Evolutionary conservation across 2,797 vertebrate genomes (phyloP).

Genomic region (Macropodus opercularis): DNA sequence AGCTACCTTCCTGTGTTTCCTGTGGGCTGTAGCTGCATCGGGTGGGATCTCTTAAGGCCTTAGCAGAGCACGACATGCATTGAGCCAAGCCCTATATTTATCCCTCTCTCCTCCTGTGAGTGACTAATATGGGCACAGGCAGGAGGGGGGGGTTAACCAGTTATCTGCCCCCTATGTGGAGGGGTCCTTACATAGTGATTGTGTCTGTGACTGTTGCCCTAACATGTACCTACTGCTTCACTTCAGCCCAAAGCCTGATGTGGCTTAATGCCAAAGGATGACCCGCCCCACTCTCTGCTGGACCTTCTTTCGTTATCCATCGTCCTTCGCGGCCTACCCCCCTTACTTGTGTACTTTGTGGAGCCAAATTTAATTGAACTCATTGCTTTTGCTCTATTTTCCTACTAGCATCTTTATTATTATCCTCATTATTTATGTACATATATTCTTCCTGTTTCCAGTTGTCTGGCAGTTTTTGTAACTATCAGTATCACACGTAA

Average conservation of each 20-base stretch:
- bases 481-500: no score
- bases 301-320: conserved; percentile 23
- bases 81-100: conserved; percentile 82
- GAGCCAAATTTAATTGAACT: conserved; percentile 4
- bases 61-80: conserved; percentile 48
- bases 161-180: conserved; percentile 72
- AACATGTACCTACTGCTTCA: conserved; percentile 67
- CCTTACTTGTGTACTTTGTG: neutral
- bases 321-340: neutral
- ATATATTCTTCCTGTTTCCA: neutral
- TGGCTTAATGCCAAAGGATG: conserved; percentile 60
- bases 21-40: conserved; percentile 33
- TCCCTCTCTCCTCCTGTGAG: conserved; percentile 71
- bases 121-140: conserved; percentile 83
- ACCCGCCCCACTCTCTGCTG: conserved; percentile 42
- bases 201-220: conserved; percentile 75
- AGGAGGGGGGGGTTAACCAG: conserved; percentile 75
- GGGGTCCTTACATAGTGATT: conserved; percentile 82
- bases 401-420: neutral
- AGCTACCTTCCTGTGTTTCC: conserved; percentile 34
- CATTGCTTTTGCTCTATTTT: neutral
- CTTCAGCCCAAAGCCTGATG: conserved; percentile 36
- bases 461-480: no score
- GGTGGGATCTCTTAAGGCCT: conserved; percentile 69
- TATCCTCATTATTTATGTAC: no score